Base-by-base conservation (phyloP, 2,797 vertebrate genomes). In the Eleutherodactylus coqui region DNA sequence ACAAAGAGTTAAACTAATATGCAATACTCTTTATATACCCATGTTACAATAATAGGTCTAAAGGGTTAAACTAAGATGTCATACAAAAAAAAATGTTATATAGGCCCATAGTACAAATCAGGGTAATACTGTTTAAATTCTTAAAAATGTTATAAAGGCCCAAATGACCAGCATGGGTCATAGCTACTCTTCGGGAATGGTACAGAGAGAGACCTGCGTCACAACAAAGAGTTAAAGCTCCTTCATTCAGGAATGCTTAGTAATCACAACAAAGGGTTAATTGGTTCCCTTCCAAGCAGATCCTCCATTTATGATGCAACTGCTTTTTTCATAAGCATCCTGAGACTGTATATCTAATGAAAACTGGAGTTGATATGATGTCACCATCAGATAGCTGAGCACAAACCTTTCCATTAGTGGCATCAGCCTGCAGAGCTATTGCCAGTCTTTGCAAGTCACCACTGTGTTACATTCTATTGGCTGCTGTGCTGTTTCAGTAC, bases 371-470 rank as follows among this genome's bases (percentile, higher is more conserved):
- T 58, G 58, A 69, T 67, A 79, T 79, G 75, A 84, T 84, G 83
- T 72, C 73, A 69, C 49, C 58, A 60, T 70, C 47, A 78, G 77
- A 86, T 47, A 69, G 67, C 79, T n/a, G 70, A 82, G 58, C 51
- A 78, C 75, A 76, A 82, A 45, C 43, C 78, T 86, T 86, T 82
- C 82, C 75, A 87, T 51, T 75, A 53, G 76, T 87, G 82, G 76
- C 86, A 87, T 87, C 86, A 87, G 82, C 69, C 53, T 84, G 86
- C 67, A 73, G 82, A 80, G 75, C 45, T 87, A 79, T 87, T 87
- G 86, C 86, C 83, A 79, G 73, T 70, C 75, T 84, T 87, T 84
- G 86, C 86, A 84, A 87, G 78, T 60, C 76, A 73, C 55, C 76
- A 84, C 75, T 58, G 64, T 84, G 86, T 75, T 64, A 13, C 76